phyloP scores from a whole-genome alignment of 2,888 invertebrate genomes.

The Chymomyza amoena region DNA sequence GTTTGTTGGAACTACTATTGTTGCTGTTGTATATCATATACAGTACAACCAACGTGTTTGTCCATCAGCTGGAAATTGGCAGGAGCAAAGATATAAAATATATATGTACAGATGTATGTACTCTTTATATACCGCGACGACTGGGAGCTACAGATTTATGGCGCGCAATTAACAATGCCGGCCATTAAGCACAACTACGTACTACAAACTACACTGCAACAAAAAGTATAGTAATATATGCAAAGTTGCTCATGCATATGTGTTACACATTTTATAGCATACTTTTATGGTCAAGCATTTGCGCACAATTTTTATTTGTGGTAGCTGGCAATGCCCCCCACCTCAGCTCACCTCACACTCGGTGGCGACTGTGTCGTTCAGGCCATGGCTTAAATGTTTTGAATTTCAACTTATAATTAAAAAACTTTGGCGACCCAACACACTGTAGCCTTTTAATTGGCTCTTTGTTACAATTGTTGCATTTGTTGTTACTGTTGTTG shows the following conservation, averaged over 20 bases:
- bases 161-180: slow-evolving; percentile 63
- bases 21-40: background rate
- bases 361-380: slow-evolving; percentile 4
- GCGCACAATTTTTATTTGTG: background rate
- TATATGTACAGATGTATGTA: slow-evolving; percentile 23
- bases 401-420: slow-evolving; percentile 70
- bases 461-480: slow-evolving; percentile 44
- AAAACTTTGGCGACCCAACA: slow-evolving; percentile 53
- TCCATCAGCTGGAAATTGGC: slow-evolving; percentile 32
- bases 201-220: slow-evolving; percentile 21
- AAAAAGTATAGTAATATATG: slow-evolving; percentile 1
- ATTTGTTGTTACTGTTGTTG: background rate
- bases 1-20: background rate
- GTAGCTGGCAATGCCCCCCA: background rate
- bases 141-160: slow-evolving; percentile 56
- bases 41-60: background rate
- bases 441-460: slow-evolving; percentile 69
- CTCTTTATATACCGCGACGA: slow-evolving; percentile 10
- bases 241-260: slow-evolving; percentile 3
- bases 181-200: slow-evolving; percentile 54
- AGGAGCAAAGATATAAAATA: slow-evolving; percentile 52
- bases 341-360: too few species aligned
- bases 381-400: slow-evolving; percentile 47
- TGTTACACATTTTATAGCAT: slow-evolving; percentile 49
- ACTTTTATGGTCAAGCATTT: slow-evolving; percentile 58